Evolutionary conservation across 2,797 vertebrate genomes (phyloP).

Genomic region (Delichon dasypus): DNA sequence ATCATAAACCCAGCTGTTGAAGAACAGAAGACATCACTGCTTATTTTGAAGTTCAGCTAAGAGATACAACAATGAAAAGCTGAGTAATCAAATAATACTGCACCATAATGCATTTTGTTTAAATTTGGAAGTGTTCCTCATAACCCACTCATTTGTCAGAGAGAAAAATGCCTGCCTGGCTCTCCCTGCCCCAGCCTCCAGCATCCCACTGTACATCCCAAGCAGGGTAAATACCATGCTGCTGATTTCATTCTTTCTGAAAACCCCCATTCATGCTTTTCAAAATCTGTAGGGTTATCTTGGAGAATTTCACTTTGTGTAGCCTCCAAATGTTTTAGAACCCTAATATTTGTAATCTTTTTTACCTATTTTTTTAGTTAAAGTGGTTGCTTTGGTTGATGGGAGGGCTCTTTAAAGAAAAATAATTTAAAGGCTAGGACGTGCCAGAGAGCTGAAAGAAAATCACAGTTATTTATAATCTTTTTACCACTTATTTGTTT

Average conservation of each 20-base stretch:
- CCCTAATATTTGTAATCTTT: neutral
- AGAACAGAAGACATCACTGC: neutral
- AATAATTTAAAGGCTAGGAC: neutral
- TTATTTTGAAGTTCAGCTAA: neutral
- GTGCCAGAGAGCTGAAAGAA: neutral
- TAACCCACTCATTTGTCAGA: neutral
- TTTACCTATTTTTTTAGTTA: neutral
- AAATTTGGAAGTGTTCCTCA: neutral
- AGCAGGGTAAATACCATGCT: neutral
- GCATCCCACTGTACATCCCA: neutral
- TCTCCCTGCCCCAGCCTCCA: neutral
- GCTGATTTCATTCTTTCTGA: neutral
- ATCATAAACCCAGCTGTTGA: neutral
- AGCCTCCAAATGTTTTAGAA: neutral
- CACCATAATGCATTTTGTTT: neutral
- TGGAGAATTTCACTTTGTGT: neutral
- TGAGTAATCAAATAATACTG: neutral
- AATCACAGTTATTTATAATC: neutral
- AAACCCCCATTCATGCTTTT: neutral
- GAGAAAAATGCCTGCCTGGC: neutral
- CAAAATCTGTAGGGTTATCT: neutral
- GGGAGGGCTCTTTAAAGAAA: neutral
- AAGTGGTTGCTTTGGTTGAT: neutral
- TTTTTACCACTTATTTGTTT: slow-evolving; percentile 15
- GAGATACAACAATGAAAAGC: neutral